Conservation (phyloP, 2,888 invertebrate species). For the Uropetala carovei region DNA sequence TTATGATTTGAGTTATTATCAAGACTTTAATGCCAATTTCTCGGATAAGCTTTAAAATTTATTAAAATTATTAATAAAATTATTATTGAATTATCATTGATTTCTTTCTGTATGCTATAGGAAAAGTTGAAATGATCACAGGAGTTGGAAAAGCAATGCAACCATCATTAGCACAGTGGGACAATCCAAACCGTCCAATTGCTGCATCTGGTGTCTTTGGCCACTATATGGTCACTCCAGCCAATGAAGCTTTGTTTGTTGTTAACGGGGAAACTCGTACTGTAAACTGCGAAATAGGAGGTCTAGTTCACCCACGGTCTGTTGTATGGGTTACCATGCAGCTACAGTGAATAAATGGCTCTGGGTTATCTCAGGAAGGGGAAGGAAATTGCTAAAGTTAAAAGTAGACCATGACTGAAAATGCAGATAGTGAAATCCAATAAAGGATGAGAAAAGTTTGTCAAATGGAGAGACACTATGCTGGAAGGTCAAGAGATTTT, state of each 20-base stretch:
- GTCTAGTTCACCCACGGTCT: constrained; percentile 81
- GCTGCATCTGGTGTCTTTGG: constrained; percentile 84
- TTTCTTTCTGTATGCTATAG: constrained; percentile 72
- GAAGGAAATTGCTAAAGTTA: constrained; percentile 23
- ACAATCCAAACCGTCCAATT: constrained; percentile 81
- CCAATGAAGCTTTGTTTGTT: constrained; percentile 83
- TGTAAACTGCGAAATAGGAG: constrained; percentile 86
- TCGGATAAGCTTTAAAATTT: not conserved
- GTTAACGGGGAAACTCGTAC: constrained; percentile 84
- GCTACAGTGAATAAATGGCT: constrained; percentile 75
- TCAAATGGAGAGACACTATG: constrained; percentile 34
- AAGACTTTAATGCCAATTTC: not conserved
- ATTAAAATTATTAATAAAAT: not conserved
- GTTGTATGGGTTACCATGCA: constrained; percentile 82
- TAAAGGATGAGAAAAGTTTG: not conserved
- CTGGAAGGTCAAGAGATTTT: constrained; percentile 45
- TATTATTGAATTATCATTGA: constrained; percentile 68
- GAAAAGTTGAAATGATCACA: constrained; percentile 86
- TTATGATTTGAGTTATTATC: not conserved
- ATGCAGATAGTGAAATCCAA: constrained; percentile 45
- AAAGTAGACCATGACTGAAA: constrained; percentile 41
- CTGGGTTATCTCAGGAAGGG: constrained; percentile 17
- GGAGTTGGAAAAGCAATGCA: constrained; percentile 82
- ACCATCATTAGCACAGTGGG: constrained; percentile 79
- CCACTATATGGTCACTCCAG: constrained; percentile 84